Evolutionary conservation across 1,140 invertebrate species (phyloP), one percentile per base, ranked within the genome.

Genomic region (Zaprionus capensis): DNA sequence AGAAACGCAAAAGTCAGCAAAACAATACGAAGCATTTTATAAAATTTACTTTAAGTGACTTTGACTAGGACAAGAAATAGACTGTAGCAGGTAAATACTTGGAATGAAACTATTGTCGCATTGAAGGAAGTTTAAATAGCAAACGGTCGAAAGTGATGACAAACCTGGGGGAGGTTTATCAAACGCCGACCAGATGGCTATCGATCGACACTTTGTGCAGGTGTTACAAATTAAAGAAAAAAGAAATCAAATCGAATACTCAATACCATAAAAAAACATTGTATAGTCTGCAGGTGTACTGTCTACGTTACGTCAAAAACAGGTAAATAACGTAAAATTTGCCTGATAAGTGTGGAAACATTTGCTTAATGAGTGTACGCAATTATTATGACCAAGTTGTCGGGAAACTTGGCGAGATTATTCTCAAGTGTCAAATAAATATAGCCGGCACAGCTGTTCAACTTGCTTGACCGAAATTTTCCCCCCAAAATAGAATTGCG

Each of bases 101-200:
- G 78, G 78, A 88, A 81, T 87, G 84, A 63, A 84, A 78, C 70
- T 73, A 64, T 61, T 56, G 20, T 24, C 36, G 24, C 46, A 31
- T 46, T 22, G 59, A 28, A n/a, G 5, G 57, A 75, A 69, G 73
- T 56, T 87, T 87, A 87, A 88, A 88, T 87, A 87, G 81, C 78
- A 67, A 64, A n/a, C 51, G 22, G 15, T 62, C 24, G 26, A 53
- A 58, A 65, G 41, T 78, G 77, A 80, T 88, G 83, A 71, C 59
- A 74, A 80, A 71, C 17, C 62, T 55, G 44, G 68, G 44, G 61
- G 64, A 46, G 62, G 71, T 80, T 88, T 84, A 87, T 88, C 83
- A 83, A 63, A 58, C 20, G 57, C 53, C 36, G 28, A 49, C 51
- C 70, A 49, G 63, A 71, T 88, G 77, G 81, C 80, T 84, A 87